These are phyloP conservation scores for Malurus splendens DNA, from an alignment of 2,797 vertebrate genomes.

Conservation along the genomic window DNA sequence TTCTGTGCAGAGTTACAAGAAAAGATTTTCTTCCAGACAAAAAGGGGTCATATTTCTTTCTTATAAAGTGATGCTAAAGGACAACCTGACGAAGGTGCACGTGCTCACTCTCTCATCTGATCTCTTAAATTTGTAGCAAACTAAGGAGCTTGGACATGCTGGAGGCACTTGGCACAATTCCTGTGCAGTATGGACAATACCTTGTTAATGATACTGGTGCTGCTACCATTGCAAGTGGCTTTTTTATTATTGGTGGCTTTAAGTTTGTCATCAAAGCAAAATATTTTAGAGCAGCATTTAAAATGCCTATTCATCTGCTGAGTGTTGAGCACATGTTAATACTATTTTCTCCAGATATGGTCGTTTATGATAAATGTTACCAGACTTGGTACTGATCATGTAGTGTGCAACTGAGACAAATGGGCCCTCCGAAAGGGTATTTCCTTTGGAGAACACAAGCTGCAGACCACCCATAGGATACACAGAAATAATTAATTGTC, in stretches of 20 bases:
- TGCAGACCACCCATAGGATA: slow-evolving; percentile 40
- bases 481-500: slow-evolving; percentile 27
- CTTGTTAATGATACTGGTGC: not conserved
- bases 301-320: slow-evolving; percentile 16
- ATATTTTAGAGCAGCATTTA: slow-evolving; percentile 14
- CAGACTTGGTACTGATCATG: slow-evolving; percentile 35
- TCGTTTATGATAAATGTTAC: slow-evolving; percentile 61
- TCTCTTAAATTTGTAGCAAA: not conserved
- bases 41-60: not conserved
- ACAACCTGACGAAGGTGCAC: not conserved
- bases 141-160: not conserved
- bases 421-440: slow-evolving; percentile 41
- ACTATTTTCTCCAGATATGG: slow-evolving; percentile 48
- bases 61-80: not conserved
- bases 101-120: not conserved
- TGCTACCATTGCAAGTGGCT: not conserved
- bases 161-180: not conserved
- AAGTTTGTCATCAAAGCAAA: slow-evolving; percentile 37
- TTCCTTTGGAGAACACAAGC: slow-evolving; percentile 42
- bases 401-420: slow-evolving; percentile 52
- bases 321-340: slow-evolving; percentile 58
- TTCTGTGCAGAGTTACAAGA: not conserved
- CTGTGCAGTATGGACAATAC: not conserved
- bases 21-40: not conserved
- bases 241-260: not conserved